Evolutionary conservation across 2,113 vertebrate genomes (phyloP).

Genomic region (Platysternon megacephalum): DNA sequence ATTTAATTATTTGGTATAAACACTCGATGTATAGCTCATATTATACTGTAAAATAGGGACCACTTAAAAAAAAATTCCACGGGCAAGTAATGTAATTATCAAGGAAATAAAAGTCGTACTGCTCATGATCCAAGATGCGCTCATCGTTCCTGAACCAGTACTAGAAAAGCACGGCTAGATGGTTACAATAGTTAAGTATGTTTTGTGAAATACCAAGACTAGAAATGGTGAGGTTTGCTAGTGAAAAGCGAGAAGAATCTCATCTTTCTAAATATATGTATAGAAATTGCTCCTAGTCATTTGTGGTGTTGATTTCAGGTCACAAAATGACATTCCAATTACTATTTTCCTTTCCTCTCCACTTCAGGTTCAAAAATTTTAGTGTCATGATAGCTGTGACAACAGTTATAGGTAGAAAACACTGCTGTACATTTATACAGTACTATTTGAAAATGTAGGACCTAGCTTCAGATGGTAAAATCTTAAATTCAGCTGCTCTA

Average conservation of each 20-base stretch:
- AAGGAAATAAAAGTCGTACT: not conserved
- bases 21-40: not conserved
- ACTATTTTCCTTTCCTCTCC: not conserved
- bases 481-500: not conserved
- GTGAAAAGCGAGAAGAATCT: not conserved
- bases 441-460: not conserved
- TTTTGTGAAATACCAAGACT: not conserved
- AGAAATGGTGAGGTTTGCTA: not conserved
- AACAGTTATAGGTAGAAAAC: not conserved
- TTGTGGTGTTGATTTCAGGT: not conserved
- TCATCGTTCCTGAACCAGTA: not conserved
- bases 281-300: not conserved
- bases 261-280: not conserved
- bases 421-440: not conserved
- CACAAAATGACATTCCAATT: not conserved
- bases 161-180: not conserved
- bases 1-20: not conserved
- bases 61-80: not conserved
- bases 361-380: not conserved
- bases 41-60: not conserved
- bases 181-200: not conserved
- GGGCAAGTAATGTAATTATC: not conserved
- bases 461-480: not conserved
- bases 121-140: not conserved
- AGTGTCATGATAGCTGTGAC: not conserved